Evolutionary conservation across 1,140 invertebrate genomes (phyloP), one percentile per base, ranked within the genome.

Genomic region (Cylas formicarius): DNA sequence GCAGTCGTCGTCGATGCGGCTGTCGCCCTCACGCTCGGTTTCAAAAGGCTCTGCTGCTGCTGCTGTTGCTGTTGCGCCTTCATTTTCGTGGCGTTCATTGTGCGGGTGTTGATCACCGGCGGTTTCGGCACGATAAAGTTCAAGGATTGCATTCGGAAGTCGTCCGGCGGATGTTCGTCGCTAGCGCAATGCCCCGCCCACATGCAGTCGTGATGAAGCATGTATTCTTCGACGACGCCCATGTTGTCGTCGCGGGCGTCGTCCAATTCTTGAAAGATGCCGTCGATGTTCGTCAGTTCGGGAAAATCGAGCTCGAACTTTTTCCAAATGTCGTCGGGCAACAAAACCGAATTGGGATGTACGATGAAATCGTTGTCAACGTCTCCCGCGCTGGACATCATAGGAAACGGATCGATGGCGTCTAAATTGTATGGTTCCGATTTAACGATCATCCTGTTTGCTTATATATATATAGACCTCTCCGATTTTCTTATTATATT

Each of bases 181-280:
- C 67, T 71, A 43, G 64, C 68, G 55, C 75, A 77, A 10, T 72
- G 63, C 0, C 77, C 78, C 0, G 75, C 73, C 78, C 78, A 82
- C 78, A 81, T 81, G 58, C 77, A 80, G 55, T 81, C 79, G 66
- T 81, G 74, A 48, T 74, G 53, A 4, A 75, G 67, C 56, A 42
- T 70, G 19, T 34, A 45, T 32, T 39, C 41, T 8, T 23, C 32
- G 14, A 32, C 33, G 8, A 33, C 35, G 37, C 49, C 31, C 4
- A 21, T 34, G 36, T 48, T 17, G 9, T 31, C 8, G 3, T 14
- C 14, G 20, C 19, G 10, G 19, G 27, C 37, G 8, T 35, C n/a
- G 9, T 26, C 41, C 23, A 48, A 19, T 17, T 55, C 47, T 21
- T 21, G 16, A 19, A 40, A 26, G 7, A 51, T 37, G 16, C 52